A percentile compares a stretch with the other conserved stretches of the same genome.
These are phyloP conservation scores for Oxyruncus cristatus DNA, from an alignment of 2,113 vertebrate species.

Conservation along the genomic window DNA sequence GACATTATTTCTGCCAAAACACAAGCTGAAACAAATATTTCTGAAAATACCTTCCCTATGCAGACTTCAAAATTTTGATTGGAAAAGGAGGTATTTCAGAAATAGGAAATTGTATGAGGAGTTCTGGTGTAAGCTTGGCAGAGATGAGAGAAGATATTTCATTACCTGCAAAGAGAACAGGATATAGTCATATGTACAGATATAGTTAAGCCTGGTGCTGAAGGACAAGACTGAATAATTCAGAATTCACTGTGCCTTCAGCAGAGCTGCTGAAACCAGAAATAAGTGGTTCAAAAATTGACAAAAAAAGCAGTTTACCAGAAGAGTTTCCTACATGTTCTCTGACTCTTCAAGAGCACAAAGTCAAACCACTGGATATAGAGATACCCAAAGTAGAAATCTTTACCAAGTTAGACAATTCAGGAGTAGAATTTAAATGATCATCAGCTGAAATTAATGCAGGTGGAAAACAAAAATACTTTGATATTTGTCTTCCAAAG, in stretches of 20 bases:
- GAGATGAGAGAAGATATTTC: neutral
- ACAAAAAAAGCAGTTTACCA: neutral
- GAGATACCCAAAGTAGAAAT: neutral
- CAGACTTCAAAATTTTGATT: neutral
- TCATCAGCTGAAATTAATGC: neutral
- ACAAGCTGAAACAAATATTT: neutral
- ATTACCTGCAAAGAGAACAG: neutral
- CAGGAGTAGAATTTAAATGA: neutral
- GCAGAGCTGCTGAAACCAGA: neutral
- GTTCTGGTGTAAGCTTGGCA: neutral
- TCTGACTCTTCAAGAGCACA: neutral
- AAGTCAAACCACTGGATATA: neutral
- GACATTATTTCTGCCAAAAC: neutral
- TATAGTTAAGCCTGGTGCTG: neutral
- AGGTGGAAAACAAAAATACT: neutral
- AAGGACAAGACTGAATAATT: neutral
- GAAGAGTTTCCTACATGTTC: neutral
- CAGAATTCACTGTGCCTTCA: neutral
- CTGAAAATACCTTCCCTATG: neutral
- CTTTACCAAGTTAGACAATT: neutral
- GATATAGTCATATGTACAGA: neutral
- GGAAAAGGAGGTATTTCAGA: neutral
- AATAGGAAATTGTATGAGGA: neutral
- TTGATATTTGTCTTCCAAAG: neutral
- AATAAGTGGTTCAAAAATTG: neutral